Base-by-base conservation (phyloP, 2,113 vertebrate species). In the Sylvilagus bachmani region DNA sequence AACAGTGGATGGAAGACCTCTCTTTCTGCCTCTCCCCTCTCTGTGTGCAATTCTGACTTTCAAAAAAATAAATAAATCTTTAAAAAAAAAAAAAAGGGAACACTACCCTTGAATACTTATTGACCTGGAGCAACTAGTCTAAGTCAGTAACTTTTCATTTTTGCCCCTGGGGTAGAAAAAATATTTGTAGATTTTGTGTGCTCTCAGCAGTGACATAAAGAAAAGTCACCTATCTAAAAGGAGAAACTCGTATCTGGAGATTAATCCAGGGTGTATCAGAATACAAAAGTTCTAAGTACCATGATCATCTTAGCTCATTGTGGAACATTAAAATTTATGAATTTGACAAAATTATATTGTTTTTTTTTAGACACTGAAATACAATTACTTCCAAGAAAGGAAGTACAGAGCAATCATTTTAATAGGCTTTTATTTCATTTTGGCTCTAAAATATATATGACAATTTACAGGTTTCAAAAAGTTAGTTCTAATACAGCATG, bases 141-240 rank as follows among this genome's bases (percentile, higher is more conserved):
- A 38, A 33, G 4, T 78, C 58, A 95, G 49, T 92, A 96, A 36
- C 49, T 33, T 80, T 93, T 96, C 75, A 80, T 96, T 92, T 95
- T 82, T 96, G 21, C 25, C 22, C 36, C 25, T 74, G 86, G 91
- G 66, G 94, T 44, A 77, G 49, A 77, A 27, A 95, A 95, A 95
- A 38, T 92, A 78, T 96, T 70, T 95, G 36, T 95, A 89, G 77
- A 92, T 64, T 86, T 7, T 92, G 29, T 69, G 7, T 12, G 85
- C 70, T 51, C 27, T 91, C 24, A 29, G 6, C 3, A 6, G 8
- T 62, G 44, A 92, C 12, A 55, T 7, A 67, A 31, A 61, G 79
- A 73, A 74, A 73, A 81, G 11, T 86, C 14, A 19, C 1, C n/a
- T 33, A 70, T 27, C 19, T 19, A 27, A 38, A 74, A 51, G 24